Base-by-base conservation (phyloP, 2,888 invertebrate species). In the Osmoderma eremita region DNA sequence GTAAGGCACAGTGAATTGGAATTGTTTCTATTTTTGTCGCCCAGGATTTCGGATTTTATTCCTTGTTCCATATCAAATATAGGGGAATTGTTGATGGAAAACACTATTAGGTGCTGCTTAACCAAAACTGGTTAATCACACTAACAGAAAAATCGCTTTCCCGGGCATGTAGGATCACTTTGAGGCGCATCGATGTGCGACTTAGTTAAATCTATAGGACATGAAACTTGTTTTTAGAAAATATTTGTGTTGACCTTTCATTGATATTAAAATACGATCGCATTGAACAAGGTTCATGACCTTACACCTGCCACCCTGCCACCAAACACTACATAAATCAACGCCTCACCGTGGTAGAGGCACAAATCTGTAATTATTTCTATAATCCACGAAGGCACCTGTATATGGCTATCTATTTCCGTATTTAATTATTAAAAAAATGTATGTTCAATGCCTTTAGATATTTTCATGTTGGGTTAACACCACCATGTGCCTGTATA, bases 1-100 rank as follows among this genome's bases (percentile, higher is more conserved):
- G 91, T 89, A 3, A 91, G 84, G 45, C 87, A 87, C 73, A 88
- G 79, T 63, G 83, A 82, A 71, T 78, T 80, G 18, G 76, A 71
- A 71, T 75, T 77, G 67, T 76, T 78, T 70, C 80, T 78, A 69
- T 75, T 78, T 75, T 80, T 80, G 69, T 81, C 81, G 69, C 70
- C 74, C 65, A 80, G 71, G 72, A 82, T 77, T 73, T 82, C 81
- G 61, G 78, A 72, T 77, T 81, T 81, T 53, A 81, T 76, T 51
- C 74, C 74, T 71, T 80, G 80, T 68, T 80, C 80, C 79, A 80
- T 79, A 50, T 53, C 50, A 45, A 36, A 51, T n/a, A n/a, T n/a
- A n/a, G n/a, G n/a, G n/a, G n/a, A n/a, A n/a, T n/a, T n/a, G n/a
- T 18, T 20, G 12, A n/a, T 20, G 13, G 5, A n/a, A n/a, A n/a